These are phyloP conservation scores for Andrena bicolor DNA, from an alignment of 2,888 invertebrate species.

Conservation along the genomic window DNA sequence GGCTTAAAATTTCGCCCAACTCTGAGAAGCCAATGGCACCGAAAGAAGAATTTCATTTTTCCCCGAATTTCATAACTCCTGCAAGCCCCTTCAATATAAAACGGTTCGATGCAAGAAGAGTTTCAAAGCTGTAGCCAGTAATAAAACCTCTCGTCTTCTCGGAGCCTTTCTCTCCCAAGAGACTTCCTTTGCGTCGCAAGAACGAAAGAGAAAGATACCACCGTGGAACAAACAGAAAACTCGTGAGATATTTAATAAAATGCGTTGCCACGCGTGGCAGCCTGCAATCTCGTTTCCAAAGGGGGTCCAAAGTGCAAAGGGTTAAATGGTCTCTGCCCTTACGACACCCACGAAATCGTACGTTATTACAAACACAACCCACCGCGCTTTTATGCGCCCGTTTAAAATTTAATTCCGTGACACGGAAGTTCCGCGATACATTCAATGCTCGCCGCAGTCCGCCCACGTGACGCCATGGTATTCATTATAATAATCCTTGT, in stretches of 20 bases:
- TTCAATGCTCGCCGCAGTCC: conserved; percentile 61
- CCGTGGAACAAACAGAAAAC: neutral
- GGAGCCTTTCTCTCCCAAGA: too few species aligned
- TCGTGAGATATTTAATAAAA: neutral
- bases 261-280: neutral
- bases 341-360: conserved; percentile 22
- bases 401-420: conserved; percentile 10
- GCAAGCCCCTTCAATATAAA: too few species aligned
- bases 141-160: too few species aligned
- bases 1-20: too few species aligned
- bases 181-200: too few species aligned
- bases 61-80: too few species aligned
- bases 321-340: conserved; percentile 19
- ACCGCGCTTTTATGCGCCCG: neutral
- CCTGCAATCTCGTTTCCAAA: neutral
- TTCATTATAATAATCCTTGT: conserved; percentile 44
- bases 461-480: conserved; percentile 62
- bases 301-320: conserved; percentile 29
- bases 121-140: too few species aligned
- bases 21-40: too few species aligned
- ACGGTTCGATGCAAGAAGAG: too few species aligned
- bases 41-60: too few species aligned
- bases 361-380: conserved; percentile 47
- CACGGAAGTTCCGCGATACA: conserved; percentile 30
- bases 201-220: neutral